These are phyloP conservation scores for Pachliopta kotzebuea DNA, from an alignment of 2,888 invertebrate genomes.

Conservation along the genomic window DNA sequence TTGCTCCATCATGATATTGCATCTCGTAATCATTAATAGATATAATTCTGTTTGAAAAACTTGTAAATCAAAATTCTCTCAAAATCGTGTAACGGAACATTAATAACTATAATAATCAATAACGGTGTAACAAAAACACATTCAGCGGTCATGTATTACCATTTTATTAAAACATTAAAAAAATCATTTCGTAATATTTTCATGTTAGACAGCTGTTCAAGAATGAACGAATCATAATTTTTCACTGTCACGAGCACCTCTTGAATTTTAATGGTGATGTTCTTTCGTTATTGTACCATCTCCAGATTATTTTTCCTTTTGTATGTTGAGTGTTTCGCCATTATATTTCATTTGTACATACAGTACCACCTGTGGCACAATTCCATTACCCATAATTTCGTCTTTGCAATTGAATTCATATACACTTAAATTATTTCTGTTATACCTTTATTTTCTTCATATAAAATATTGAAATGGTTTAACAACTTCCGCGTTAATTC, in stretches of 20 bases:
- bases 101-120: background rate
- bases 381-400: constrained; percentile 21
- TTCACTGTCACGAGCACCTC: background rate
- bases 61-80: background rate
- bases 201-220: too few species aligned
- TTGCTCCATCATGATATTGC: constrained; percentile 6
- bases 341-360: constrained; percentile 13
- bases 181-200: too few species aligned
- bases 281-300: background rate
- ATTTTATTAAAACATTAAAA: too few species aligned
- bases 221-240: background rate
- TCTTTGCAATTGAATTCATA: constrained; percentile 6
- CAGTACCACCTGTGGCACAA: constrained; percentile 27
- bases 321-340: constrained; percentile 17
- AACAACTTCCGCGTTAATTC: background rate
- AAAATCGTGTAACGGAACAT: background rate
- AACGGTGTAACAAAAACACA: too few species aligned
- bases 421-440: too few species aligned
- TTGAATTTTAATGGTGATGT: background rate
- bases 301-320: constrained; percentile 5
- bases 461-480: background rate
- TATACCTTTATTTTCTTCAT: too few species aligned
- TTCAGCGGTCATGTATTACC: too few species aligned
- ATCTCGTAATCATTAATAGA: constrained; percentile 3
- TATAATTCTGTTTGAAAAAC: constrained; percentile 1